Base-by-base conservation (phyloP, 2,888 invertebrate genomes). In the Steinernema scapterisci region DNA sequence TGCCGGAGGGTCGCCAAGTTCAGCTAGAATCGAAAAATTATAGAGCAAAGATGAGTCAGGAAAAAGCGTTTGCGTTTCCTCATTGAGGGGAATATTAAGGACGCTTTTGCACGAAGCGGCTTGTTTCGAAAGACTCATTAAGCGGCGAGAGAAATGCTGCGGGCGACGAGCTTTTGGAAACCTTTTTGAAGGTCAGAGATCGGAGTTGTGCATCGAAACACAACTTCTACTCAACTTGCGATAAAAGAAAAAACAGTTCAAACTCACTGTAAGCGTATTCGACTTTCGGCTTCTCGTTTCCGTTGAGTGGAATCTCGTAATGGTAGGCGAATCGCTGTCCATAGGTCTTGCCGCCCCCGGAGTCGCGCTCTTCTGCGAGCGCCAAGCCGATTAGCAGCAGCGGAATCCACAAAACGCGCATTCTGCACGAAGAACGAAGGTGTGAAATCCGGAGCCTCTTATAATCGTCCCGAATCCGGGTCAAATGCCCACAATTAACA, bases 291-390 rank as follows among this genome's bases (percentile, higher is more conserved):
- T 63, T 63, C 38, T 27, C 63, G 63, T 31, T 31, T 13, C 63
- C 63, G 63, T 63, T 31, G 27, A 63, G 23, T 16, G 63, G 63
- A 27, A 63, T 63, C 63, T 63, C 63, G 63, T 63, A 63, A n/a
- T 63, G 63, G 63, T 63, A 63, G 63, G 63, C 63, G 31, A 63
- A 63, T 25, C 63, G 63, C 63, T 63, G 63, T 5, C 63, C 63
- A 27, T 63, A 63, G 7, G 63, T 25, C 63, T 63, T 63, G 16
- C 54, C 54, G 21, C 54, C 48, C n/a, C 5, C 13, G 54, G 21
- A 19, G 21, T 63, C 63, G 5, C 38, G 38, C 23, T 52, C 52
- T 19, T 19, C 52, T 6, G 31, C 63, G 6, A 13, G 13, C 16
- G 25, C 63, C 27, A 31, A 16, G 7, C 16, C 27, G 27, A 19